These are phyloP conservation scores for Muscicapa striata DNA, from an alignment of 2,797 vertebrate species.

Conservation along the genomic window DNA sequence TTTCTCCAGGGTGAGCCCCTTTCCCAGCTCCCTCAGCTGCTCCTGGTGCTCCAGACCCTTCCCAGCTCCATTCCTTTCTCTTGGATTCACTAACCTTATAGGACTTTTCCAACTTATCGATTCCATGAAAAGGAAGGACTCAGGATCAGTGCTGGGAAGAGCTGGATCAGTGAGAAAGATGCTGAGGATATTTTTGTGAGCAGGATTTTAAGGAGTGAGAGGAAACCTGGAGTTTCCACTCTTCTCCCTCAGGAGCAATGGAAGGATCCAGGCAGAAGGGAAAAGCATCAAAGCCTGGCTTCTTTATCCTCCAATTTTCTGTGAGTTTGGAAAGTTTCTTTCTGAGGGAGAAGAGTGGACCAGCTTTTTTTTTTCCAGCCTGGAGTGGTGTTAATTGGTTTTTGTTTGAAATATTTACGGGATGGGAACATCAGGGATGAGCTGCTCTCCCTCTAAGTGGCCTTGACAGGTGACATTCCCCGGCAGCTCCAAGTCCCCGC, in stretches of 20 bases:
- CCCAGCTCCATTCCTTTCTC: background rate
- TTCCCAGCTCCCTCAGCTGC: background rate
- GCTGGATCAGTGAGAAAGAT: background rate
- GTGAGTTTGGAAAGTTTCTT: background rate
- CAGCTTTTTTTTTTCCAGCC: background rate
- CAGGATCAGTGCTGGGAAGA: background rate
- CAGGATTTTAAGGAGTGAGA: background rate
- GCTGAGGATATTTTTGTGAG: background rate
- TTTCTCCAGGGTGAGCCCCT: background rate
- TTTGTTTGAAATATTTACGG: background rate
- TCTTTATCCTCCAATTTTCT: background rate
- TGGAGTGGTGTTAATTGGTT: background rate
- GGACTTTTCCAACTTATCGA: rapidly evolving
- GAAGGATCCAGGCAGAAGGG: background rate
- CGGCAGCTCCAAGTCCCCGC: background rate
- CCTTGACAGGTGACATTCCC: background rate
- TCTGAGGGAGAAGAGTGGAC: rapidly evolving
- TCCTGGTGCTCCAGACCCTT: background rate
- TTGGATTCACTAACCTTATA: background rate
- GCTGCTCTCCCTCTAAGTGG: background rate
- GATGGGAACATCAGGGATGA: background rate
- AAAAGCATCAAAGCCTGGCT: background rate
- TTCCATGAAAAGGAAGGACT: background rate
- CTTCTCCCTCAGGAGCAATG: rapidly evolving
- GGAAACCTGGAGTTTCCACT: background rate